phyloP scores from a whole-genome alignment of 2,797 vertebrate genomes.

The Cichlasoma orientale region DNA sequence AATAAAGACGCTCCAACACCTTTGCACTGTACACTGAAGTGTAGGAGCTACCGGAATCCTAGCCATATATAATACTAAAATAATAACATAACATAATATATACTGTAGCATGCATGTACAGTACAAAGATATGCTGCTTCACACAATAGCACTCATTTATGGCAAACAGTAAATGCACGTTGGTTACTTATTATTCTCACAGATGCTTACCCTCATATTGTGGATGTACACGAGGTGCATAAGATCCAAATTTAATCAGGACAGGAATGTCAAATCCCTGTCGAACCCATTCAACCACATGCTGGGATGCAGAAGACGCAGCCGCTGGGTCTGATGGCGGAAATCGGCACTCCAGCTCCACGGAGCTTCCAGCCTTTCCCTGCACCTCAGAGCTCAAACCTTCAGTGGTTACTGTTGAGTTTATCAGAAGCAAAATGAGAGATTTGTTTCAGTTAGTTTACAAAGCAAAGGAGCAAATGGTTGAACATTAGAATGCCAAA shows the following conservation, averaged over 20 bases:
- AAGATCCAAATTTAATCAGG: slow-evolving; percentile 92
- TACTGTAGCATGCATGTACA: background rate
- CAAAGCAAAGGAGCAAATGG: background rate
- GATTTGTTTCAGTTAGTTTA: background rate
- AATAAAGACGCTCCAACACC: no score
- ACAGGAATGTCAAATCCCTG: slow-evolving; percentile 89
- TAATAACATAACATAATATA: background rate
- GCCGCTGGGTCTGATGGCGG: slow-evolving; percentile 20
- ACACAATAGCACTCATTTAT: background rate
- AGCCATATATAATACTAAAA: background rate
- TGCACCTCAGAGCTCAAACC: slow-evolving; percentile 71
- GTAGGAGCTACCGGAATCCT: no score
- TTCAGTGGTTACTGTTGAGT: slow-evolving; percentile 28
- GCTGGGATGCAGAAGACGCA: slow-evolving; percentile 69
- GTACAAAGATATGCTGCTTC: background rate
- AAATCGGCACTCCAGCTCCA: slow-evolving; percentile 84
- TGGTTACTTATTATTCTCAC: background rate
- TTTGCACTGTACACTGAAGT: no score
- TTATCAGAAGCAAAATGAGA: slow-evolving; percentile 8
- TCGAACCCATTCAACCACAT: slow-evolving; percentile 94
- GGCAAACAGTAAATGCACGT: background rate
- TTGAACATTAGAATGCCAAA: background rate
- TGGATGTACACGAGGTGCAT: slow-evolving; percentile 88
- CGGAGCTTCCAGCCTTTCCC: slow-evolving; percentile 80
- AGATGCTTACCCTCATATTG: slow-evolving; percentile 86